Evolutionary conservation across 2,797 vertebrate genomes (phyloP), one percentile per base, ranked within the genome.

Genomic region (Hafferia zeledoni): DNA sequence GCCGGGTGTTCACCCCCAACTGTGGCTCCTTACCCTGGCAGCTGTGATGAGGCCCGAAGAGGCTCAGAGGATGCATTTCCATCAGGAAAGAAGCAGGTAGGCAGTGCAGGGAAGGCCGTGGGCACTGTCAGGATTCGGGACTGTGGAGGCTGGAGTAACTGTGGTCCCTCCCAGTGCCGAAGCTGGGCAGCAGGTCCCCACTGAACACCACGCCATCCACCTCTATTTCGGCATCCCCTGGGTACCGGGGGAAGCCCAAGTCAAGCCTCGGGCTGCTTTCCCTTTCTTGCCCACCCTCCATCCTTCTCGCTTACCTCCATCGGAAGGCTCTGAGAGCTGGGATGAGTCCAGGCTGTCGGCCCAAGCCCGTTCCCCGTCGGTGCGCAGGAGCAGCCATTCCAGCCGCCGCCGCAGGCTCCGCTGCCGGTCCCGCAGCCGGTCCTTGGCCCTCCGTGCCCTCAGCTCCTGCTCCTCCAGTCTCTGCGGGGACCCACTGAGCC

Each of bases 161-260:
- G 98, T 99, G 99, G 87, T 99, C 99, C 37, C 95, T 98, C 11
- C 97, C 98, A 0, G 97, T 61, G 65, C 98, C 97, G 5, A 98
- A 97, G 25, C 97, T 76, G 16, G 95, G 97, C 94, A 98, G 97
- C 89, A 98, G 96, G 28, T 99, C 98, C 16, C 97, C 96, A 20
- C 98, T 95, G 15, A 99, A 99, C 93, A 98, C 98, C 28, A 97
- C 95, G 57, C 98, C 98, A 47, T 99, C 99, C 96, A 99, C 99
- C 5, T 99, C 99, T 47, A 99, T 98, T 95, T 99, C 99, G 4
- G 98, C 98, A 15, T 99, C 99, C 96, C 99, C 99, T 99, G 98
- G 93, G 96, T 13, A 46, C 6, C n/a, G 5, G 23, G 46, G 78
- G 2, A 33, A 68, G 9, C 17, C 33, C 0, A 1, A 22, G 39